Conservation (phyloP, 2,113 vertebrate species). For the Nannospalax galili region DNA sequence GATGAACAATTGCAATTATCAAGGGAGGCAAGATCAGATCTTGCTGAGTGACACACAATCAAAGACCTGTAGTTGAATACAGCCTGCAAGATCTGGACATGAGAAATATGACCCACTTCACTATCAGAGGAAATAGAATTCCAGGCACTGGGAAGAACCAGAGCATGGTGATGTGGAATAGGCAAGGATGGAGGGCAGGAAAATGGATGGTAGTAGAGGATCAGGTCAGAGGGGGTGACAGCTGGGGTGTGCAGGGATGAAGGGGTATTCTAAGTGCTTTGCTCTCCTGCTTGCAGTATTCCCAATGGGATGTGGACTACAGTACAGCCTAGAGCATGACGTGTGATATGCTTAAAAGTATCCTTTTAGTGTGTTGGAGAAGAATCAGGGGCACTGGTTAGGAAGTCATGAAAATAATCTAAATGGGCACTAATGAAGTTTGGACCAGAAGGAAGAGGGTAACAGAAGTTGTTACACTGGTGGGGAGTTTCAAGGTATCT, state of each 20-base stretch:
- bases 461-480: background rate
- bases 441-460: background rate
- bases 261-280: no score
- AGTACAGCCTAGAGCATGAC: background rate
- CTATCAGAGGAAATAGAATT: background rate
- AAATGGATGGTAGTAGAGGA: background rate
- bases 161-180: fast-evolving
- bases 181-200: background rate
- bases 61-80: background rate
- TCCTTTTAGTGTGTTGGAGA: background rate
- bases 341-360: background rate
- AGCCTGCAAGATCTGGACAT: background rate
- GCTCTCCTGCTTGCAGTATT: no score
- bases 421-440: background rate
- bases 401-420: background rate
- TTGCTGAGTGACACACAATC: background rate
- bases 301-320: fast-evolving
- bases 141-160: background rate
- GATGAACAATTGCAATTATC: background rate
- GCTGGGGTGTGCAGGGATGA: background rate
- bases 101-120: background rate
- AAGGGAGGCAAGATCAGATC: background rate
- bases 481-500: background rate
- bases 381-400: background rate
- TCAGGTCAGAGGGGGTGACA: background rate